Evolutionary conservation across 2,113 vertebrate genomes (phyloP), one percentile per base, ranked within the genome.

Genomic region (Pimephales promelas): DNA sequence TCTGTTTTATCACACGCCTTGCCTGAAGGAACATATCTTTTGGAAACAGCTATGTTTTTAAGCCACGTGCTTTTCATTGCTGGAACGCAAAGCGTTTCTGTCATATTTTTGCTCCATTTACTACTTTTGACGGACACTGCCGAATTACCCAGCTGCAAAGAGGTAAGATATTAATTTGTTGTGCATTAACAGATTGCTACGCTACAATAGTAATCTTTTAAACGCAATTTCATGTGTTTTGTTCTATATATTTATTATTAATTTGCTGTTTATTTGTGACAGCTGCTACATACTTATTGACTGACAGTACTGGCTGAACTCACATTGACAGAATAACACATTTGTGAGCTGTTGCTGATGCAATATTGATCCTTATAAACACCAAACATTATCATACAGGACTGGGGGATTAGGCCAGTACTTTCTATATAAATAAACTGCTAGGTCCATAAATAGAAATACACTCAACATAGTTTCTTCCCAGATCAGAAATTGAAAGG

Each of bases 81-180:
- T 7, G 26, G 34, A 31, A 14, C 3, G 34, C 22, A 64, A 47
- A 76, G 26, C 43, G 59, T 85, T 84, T 81, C 64, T 43, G 73
- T 5, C 66, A 2, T 90, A n/a, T 13, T 92, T 45, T 83, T 85
- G 84, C 9, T 83, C 9, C 84, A 92, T 36, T 75, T 93, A 75
- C 79, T 93, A 80, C 77, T 89, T 0, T 78, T 84, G 34, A 45
- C 87, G 2, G 79, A 83, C 36, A 87, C 92, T 4, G 74, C 59
- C 31, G 93, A 95, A 43, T 56, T 95, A 78, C 94, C 94, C 64
- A 91, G 93, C 86, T 95, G 94, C 83, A 94, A 93, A 90, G 92
- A 93, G 94, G 94, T 95, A 92, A 93, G 94, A 80, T 2, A 13
- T 11, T 43, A 5, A 7, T 18, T 34, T 70, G 36, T 36, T 4